These are phyloP conservation scores for Synanceia verrucosa DNA, from an alignment of 2,797 vertebrate species.

Conservation along the genomic window DNA sequence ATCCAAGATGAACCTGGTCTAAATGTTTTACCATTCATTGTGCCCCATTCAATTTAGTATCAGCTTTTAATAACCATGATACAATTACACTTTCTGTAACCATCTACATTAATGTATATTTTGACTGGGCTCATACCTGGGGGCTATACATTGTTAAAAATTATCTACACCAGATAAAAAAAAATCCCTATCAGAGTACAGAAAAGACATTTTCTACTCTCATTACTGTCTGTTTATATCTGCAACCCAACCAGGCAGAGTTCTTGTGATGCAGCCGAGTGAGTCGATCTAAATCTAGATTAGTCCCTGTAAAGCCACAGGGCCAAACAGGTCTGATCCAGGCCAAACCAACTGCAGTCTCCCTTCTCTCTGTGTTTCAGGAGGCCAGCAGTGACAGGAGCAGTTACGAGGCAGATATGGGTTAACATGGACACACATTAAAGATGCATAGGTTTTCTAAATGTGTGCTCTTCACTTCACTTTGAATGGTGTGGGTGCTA, in stretches of 20 bases:
- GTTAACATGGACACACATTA: constrained; percentile 42
- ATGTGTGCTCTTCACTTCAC: constrained; percentile 12
- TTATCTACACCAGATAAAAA: neutral
- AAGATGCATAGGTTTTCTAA: constrained; percentile 43
- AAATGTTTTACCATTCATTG: no score
- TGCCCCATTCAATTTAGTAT: neutral
- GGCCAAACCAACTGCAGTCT: constrained; percentile 14
- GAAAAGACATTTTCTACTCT: neutral
- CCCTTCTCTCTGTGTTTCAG: neutral
- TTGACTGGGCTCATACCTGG: neutral
- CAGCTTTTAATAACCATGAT: no score
- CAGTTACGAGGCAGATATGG: constrained; percentile 18
- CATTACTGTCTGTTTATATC: constrained; percentile 17
- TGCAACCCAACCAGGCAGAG: constrained; percentile 4
- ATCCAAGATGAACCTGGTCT: no score
- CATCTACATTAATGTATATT: neutral
- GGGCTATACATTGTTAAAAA: neutral
- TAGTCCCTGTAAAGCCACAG: constrained; percentile 39
- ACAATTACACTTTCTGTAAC: no score
- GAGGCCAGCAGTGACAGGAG: constrained; percentile 44
- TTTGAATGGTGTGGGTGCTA: constrained; percentile 8
- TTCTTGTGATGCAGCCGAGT: constrained; percentile 37
- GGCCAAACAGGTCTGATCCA: constrained; percentile 27
- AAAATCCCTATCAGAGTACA: neutral
- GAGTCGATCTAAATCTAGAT: constrained; percentile 63